phyloP scores from a whole-genome alignment of 1,140 invertebrate species.

The Ctenoplectra terminalis region DNA sequence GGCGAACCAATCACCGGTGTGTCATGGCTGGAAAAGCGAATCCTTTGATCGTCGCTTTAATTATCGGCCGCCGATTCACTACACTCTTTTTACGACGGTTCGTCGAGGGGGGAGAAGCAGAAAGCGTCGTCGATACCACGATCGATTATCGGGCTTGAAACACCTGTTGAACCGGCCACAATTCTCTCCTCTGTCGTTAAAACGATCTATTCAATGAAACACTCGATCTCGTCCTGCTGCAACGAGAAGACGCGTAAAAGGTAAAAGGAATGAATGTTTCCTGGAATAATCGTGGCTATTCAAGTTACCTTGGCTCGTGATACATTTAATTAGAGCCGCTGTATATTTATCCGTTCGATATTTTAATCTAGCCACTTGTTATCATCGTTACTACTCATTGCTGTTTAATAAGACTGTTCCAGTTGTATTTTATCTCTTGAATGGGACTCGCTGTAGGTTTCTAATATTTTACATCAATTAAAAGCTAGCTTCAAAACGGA shows the following conservation, averaged over 20 bases:
- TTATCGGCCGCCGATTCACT: constrained; percentile 55
- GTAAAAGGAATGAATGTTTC: neutral
- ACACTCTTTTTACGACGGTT: constrained; percentile 33
- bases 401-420: too few relatives aligned
- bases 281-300: neutral
- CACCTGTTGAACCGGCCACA: constrained; percentile 47
- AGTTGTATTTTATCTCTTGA: too few relatives aligned
- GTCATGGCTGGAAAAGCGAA: constrained; percentile 39
- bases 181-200: constrained; percentile 21
- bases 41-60: constrained; percentile 63
- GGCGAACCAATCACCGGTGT: neutral
- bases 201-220: neutral
- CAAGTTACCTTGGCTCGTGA: neutral
- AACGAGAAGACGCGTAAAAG: neutral
- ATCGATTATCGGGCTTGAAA: constrained; percentile 47
- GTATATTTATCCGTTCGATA: too few relatives aligned
- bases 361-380: too few relatives aligned
- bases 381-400: too few relatives aligned
- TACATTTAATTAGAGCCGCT: neutral
- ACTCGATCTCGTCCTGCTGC: neutral
- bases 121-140: constrained; percentile 24
- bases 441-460: too few relatives aligned
- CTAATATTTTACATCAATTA: too few relatives aligned
- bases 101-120: constrained; percentile 19
- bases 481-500: too few relatives aligned